Evolutionary conservation across 2,113 vertebrate genomes (phyloP), one percentile per base, ranked within the genome.

Genomic region (Anguilla rostrata): DNA sequence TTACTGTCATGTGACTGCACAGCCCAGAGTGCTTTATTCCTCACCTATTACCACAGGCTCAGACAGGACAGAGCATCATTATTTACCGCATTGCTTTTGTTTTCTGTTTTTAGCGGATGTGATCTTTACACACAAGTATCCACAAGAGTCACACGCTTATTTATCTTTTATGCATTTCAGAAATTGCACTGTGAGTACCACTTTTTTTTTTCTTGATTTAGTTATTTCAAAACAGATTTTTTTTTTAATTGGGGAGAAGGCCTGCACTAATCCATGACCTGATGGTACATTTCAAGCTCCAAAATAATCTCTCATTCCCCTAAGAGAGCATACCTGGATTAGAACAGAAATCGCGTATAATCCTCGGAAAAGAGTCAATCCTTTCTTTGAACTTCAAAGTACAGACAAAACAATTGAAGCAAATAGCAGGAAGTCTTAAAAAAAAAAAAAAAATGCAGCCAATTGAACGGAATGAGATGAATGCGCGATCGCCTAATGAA

Each of bases 351-450:
- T 75, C 86, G 88, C 86, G 81, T 88, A 91, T 94, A 94, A 95
- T 94, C 92, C 93, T 90, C 92, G 91, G 92, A 95, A 75, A 95
- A 87, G 86, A 91, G 90, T 90, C 89, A 86, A 92, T 92, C 90
- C 93, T 91, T 91, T 90, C 95, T 95, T 96, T 95, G 94, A 95
- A 95, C 94, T 92, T 95, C 94, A 95, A 95, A 95, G 93, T 93
- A 93, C 85, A 88, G 82, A 87, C 85, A 90, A 87, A 91, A 94
- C 92, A 95, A 95, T 95, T 96, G 95, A 93, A 92, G 86, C 89
- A 91, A 91, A 89, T 88, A 91, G 91, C 86, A 83, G 87, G 89
- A 89, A 91, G 89, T 88, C 90, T 90, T 91, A 92, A 53, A 53
- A 53, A 34, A 53, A 53, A 53, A 53, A 53, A 53, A 90, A 79